These are phyloP conservation scores for Zaprionus tsacasi DNA, from an alignment of 1,140 invertebrate species.

Conservation along the genomic window DNA sequence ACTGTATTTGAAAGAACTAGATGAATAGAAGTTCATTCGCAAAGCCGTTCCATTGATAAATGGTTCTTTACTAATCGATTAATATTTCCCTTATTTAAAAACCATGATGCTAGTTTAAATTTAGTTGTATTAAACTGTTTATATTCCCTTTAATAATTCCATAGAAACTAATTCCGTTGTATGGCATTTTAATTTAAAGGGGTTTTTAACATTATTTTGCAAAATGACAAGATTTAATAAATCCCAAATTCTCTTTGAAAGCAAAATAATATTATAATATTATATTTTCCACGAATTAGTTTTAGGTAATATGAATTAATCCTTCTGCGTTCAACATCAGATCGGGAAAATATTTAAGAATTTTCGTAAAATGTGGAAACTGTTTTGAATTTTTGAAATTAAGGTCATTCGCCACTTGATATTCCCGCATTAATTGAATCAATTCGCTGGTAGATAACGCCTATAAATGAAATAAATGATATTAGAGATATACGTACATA, in stretches of 20 bases:
- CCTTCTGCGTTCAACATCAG: slow-evolving; percentile 48
- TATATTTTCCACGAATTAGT: background rate
- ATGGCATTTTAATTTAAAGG: too few species aligned
- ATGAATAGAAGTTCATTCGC: background rate
- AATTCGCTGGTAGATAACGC: slow-evolving; percentile 15
- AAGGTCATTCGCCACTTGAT: slow-evolving; percentile 42
- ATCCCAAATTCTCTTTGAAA: background rate
- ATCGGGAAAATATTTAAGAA: slow-evolving; percentile 48
- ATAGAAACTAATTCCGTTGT: too few species aligned
- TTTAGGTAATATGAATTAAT: slow-evolving; percentile 18
- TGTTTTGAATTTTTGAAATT: slow-evolving; percentile 44
- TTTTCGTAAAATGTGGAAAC: slow-evolving; percentile 55
- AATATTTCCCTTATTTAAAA: background rate
- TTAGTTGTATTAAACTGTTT: too few species aligned
- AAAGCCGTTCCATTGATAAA: background rate
- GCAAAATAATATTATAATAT: background rate
- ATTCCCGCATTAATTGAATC: slow-evolving; percentile 37
- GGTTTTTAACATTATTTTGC: too few species aligned
- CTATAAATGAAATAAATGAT: slow-evolving; percentile 2
- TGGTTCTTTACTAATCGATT: background rate
- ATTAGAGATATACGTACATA: background rate
- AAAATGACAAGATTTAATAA: too few species aligned
- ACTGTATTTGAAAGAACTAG: background rate
- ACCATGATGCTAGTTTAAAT: too few species aligned
- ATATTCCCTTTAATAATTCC: too few species aligned